A percentile compares a stretch with the other conserved stretches of the same genome.
phyloP scores from a whole-genome alignment of 2,797 vertebrate genomes.

The Clarias fuscus region DNA sequence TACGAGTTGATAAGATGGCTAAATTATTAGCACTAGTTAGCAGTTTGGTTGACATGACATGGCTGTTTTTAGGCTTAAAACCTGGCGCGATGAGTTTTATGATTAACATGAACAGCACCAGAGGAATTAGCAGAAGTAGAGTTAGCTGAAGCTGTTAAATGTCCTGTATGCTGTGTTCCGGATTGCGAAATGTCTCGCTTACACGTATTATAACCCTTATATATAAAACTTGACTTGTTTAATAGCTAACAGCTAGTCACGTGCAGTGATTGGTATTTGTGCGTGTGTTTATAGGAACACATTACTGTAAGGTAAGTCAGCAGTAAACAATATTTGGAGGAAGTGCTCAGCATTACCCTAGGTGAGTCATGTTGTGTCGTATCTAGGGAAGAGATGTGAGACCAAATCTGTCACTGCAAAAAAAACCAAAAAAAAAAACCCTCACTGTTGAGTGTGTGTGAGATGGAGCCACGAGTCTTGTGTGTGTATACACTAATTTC shows the following conservation, averaged over 20 bases:
- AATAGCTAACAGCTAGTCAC: not conserved
- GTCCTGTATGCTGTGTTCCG: no score
- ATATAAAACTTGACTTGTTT: not conserved
- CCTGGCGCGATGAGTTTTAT: not conserved
- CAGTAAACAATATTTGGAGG: not conserved
- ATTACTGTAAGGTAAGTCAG: not conserved
- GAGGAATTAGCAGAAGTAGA: not conserved
- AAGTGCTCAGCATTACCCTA: not conserved
- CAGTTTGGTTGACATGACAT: not conserved
- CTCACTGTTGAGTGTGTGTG: not conserved
- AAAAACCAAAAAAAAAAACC: no score
- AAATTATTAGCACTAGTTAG: not conserved
- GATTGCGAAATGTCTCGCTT: not conserved
- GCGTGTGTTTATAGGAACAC: not conserved
- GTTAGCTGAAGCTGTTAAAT: not conserved
- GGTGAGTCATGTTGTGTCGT: conserved; percentile 50
- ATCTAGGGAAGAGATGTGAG: conserved; percentile 40
- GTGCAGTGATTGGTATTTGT: not conserved
- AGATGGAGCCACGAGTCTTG: not conserved
- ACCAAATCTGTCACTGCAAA: conserved; percentile 23
- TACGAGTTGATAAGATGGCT: not conserved
- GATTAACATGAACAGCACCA: not conserved
- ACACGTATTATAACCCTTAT: not conserved
- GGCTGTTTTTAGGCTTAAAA: not conserved
- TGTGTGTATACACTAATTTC: not conserved